Evolutionary conservation across 2,797 vertebrate species (phyloP).

Genomic region (Phalanger gymnotis): DNA sequence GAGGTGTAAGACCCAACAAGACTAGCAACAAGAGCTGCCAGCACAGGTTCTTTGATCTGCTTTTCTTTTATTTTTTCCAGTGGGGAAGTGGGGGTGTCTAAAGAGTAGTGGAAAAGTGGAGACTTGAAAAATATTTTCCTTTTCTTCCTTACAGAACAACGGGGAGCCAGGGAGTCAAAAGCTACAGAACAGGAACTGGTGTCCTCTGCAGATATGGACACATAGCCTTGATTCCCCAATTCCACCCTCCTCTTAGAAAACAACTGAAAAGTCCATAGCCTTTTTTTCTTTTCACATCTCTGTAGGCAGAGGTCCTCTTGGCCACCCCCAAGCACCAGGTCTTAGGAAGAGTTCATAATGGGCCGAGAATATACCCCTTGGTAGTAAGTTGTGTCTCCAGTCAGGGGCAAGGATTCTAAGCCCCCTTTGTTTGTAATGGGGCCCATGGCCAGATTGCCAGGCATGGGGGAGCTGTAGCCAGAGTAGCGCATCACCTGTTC

Average conservation of each 20-base stretch:
- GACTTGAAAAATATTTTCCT: not conserved
- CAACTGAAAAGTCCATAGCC: conserved; percentile 13
- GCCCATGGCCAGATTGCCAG: conserved; percentile 95
- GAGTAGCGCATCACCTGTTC: conserved; percentile 99
- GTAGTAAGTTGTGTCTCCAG: conserved; percentile 94
- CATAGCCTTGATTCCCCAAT: conserved; percentile 23
- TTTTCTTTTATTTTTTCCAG: no score
- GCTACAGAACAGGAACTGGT: not conserved
- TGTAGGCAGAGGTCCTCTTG: not conserved
- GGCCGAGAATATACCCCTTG: conserved; percentile 98
- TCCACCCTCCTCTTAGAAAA: not conserved
- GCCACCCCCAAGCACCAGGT: not conserved
- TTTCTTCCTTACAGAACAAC: conserved; percentile 21
- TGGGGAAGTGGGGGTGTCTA: conserved; percentile 64
- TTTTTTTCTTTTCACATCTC: not conserved
- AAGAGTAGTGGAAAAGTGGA: conserved; percentile 44
- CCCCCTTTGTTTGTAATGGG: conserved; percentile 95
- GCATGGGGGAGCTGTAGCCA: conserved; percentile 95
- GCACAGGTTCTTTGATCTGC: no score
- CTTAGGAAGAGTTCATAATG: conserved; percentile 99
- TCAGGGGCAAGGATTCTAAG: conserved; percentile 93
- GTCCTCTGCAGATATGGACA: not conserved
- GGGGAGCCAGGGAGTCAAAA: not conserved
- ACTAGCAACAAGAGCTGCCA: no score
- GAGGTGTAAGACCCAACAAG: no score